A percentile compares a stretch with the other conserved stretches of the same genome.
Conservation (phyloP, 2,888 invertebrate species). For the Macaria liturata region DNA sequence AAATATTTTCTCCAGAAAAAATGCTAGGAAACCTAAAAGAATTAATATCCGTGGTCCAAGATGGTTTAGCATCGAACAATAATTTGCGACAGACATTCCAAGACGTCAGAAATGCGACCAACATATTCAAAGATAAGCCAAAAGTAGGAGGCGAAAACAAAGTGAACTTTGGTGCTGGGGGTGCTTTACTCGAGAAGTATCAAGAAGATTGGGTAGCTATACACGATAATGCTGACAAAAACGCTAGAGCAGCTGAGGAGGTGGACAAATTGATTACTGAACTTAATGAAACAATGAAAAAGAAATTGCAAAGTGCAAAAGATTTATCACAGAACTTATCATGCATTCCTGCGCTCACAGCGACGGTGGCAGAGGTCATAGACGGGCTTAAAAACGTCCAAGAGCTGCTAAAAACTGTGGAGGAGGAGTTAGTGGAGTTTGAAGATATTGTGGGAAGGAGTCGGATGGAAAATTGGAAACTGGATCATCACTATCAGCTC, state of each 20-base stretch:
- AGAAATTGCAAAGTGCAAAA: slow-evolving; percentile 58
- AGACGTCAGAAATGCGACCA: slow-evolving; percentile 73
- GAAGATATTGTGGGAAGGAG: slow-evolving; percentile 87
- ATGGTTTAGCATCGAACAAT: slow-evolving; percentile 67
- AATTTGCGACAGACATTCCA: slow-evolving; percentile 71
- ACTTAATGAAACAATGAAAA: slow-evolving; percentile 59
- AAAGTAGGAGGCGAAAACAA: slow-evolving; percentile 59
- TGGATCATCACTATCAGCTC: slow-evolving; percentile 88
- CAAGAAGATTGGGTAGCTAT: slow-evolving; percentile 88
- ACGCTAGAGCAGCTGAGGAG: slow-evolving; percentile 84
- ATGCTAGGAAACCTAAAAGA: slow-evolving; percentile 79
- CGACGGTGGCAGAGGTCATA: slow-evolving; percentile 77
- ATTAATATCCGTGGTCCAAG: slow-evolving; percentile 76
- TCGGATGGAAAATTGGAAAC: slow-evolving; percentile 87
- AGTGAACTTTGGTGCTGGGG: slow-evolving; percentile 85
- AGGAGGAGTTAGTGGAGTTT: slow-evolving; percentile 84
- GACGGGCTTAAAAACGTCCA: slow-evolving; percentile 80
- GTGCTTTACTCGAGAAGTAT: slow-evolving; percentile 86
- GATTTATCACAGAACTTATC: slow-evolving; percentile 65
- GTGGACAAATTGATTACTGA: slow-evolving; percentile 71
- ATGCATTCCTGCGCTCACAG: slow-evolving; percentile 65
- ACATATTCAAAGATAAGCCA: slow-evolving; percentile 72
- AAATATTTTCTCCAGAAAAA: slow-evolving; percentile 14
- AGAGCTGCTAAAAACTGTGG: slow-evolving; percentile 84
- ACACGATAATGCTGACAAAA: slow-evolving; percentile 87